Evolutionary conservation across 1,140 invertebrate species (phyloP).

Genomic region (Aphidius gifuensis): DNA sequence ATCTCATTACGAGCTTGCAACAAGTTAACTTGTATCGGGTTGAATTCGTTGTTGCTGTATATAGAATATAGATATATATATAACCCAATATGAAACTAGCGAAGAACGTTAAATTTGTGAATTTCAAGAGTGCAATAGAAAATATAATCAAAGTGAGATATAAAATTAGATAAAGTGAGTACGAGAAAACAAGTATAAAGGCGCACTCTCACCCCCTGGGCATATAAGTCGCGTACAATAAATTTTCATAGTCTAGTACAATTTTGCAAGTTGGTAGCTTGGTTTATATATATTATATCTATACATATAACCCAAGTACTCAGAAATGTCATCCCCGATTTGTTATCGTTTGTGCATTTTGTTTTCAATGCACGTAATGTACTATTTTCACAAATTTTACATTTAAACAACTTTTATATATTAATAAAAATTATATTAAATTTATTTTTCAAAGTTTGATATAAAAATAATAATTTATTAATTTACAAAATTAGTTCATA

Average conservation of each 20-base stretch:
- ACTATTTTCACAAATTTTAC: too few relatives aligned
- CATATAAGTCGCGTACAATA: slow-evolving; percentile 13
- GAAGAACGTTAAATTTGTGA: neutral
- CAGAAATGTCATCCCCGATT: too few relatives aligned
- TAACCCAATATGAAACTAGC: too few relatives aligned
- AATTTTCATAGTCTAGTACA: slow-evolving; percentile 22
- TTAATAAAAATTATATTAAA: too few relatives aligned
- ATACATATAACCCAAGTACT: too few relatives aligned
- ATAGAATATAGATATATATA: neutral
- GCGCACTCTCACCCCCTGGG: neutral
- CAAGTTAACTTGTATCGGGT: slow-evolving; percentile 29
- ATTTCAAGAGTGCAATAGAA: slow-evolving; percentile 3
- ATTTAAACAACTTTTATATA: too few relatives aligned
- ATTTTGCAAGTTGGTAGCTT: slow-evolving; percentile 6
- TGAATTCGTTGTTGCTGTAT: slow-evolving; percentile 9
- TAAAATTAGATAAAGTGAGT: slow-evolving; percentile 5
- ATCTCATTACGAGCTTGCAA: slow-evolving; percentile 29
- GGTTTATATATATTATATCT: too few relatives aligned
- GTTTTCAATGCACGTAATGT: too few relatives aligned
- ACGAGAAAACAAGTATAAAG: neutral
- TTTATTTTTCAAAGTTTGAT: too few relatives aligned
- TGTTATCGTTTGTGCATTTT: too few relatives aligned
- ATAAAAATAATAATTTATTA: too few relatives aligned
- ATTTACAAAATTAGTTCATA: too few relatives aligned
- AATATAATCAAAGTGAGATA: neutral